Base-by-base conservation (phyloP, 92 coral and sea anemone genomes). In the Virgularia gustaviana region DNA sequence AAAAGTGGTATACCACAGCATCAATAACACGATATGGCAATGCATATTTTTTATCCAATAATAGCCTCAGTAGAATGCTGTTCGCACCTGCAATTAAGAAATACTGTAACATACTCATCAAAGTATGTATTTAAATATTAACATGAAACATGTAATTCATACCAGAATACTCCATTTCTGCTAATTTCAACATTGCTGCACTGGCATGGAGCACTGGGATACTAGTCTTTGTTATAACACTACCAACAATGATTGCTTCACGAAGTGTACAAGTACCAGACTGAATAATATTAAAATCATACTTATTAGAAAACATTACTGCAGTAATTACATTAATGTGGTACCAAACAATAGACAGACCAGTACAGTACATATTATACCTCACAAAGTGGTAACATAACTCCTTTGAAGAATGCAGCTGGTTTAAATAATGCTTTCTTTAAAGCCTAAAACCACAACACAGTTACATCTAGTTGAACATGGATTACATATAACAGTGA, bases 161-260 rank as follows among this genome's bases (percentile, higher is more conserved):
- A 89, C 98, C 98, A 51, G 98, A 84, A 75, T 92, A 92, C 78
- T 92, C 89, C 98, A 92, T 92, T 56, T 92, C 98, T 0, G 98
- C 98, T 71, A 92, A 85, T 67, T 92, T 92, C 65, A 92, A 75
- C 92, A 92, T 92, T 34, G 78, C 98, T 16, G 98, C 98, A 75
- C 98, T 87, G 2, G 96, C 79, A 49, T 92, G 98, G 8, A 92
- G 83, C 18, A 89, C 94, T 47, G 96, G 96, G 15, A 92, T 85
- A 64, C 92, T 89, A 34, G 98, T 92, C 85, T 85, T 92, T 4
- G 96, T 80, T 28, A 92, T 76, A 4, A 92, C 86, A 83, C 98
- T 92, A 23, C 98, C 84, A 33, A 92, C 65, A 49, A 92, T 92
- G 65, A 92, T 90, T n/a, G 98, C 98, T 78, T 92, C 98, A 27